Evolutionary conservation across 2,797 vertebrate species (phyloP), one percentile per base, ranked within the genome.

Genomic region (Scarus forsteni): DNA sequence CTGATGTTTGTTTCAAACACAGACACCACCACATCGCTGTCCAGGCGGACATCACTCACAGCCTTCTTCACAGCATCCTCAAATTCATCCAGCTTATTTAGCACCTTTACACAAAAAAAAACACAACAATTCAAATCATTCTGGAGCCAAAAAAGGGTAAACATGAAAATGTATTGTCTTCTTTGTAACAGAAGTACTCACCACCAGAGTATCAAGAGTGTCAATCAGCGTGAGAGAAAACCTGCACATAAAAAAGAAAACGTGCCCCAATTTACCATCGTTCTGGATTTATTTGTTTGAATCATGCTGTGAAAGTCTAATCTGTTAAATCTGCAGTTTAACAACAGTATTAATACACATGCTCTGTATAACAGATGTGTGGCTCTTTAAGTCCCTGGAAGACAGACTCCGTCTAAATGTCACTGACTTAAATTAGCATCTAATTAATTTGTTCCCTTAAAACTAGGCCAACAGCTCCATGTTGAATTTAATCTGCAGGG

Each of bases 1-100:
- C 95, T 93, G 84, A 96, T 96, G 84, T 96, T 96, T 71, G 95
- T 96, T 88, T 96, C 95, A 72, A 96, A 96, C 73, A 96, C 95
- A 3, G 95, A 96, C 74, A 96, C 95, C 60, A 96, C 95, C 48
- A 96, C 91, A 14, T 96, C 95, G 3, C 95, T 95, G 88, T 96
- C 95, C 68, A 96, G 88, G 13, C 89, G 87, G 10, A 95, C 94
- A 1, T 95, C 94, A 10, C 46, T 89, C 65, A 96, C 55, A 0
- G 92, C 66, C 78, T 92, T 95, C 79, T 53, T 91, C 83, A 96
- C 95, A 0, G 92, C 95, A 1, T 95, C 95, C 69, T 96, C 95
- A 91, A 96, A 96, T 70, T 96, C 95, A 64, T 96, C 95, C 12
- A 96, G 87, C 81, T 94, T 94, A 82, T 96, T 95, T 56, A 96